Conservation (phyloP, 2,888 invertebrate genomes). For the Cactoblastis cactorum region DNA sequence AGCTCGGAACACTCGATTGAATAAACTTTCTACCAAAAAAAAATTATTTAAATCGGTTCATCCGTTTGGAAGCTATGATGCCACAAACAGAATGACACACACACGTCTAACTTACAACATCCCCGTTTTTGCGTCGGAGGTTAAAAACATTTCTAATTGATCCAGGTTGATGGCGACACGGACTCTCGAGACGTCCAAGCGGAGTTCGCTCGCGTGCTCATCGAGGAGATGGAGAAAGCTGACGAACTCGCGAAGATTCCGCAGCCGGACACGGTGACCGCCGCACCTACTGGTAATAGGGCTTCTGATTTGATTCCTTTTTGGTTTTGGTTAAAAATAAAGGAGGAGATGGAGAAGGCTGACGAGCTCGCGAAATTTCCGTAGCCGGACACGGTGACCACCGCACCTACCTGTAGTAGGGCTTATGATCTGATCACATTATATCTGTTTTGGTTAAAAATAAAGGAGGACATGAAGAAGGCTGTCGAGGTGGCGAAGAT, state of each 20-base stretch:
- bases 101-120: too few relatives aligned
- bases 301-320: background rate
- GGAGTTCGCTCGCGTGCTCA: slow-evolving; percentile 85
- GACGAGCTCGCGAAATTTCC: slow-evolving; percentile 59
- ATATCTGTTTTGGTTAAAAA: too few relatives aligned
- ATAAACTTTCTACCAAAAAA: too few relatives aligned
- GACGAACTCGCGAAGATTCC: slow-evolving; percentile 59
- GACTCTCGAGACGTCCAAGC: slow-evolving; percentile 87
- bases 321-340: too few relatives aligned
- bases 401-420: slow-evolving; percentile 29
- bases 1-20: too few relatives aligned
- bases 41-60: too few relatives aligned
- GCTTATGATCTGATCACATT: background rate
- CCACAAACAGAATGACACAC: too few relatives aligned
- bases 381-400: slow-evolving; percentile 24
- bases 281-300: slow-evolving; percentile 29
- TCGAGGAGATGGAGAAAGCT: slow-evolving; percentile 83
- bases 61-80: too few relatives aligned
- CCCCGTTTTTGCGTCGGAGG: too few relatives aligned
- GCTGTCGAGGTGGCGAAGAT: slow-evolving; percentile 64
- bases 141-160: too few relatives aligned
- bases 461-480: slow-evolving; percentile 84
- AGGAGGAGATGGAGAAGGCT: slow-evolving; percentile 84
- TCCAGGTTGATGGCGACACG: slow-evolving; percentile 92
- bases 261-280: slow-evolving; percentile 24